Conservation (phyloP, 2,888 invertebrate genomes). For the Pemphredon lugubris region DNA sequence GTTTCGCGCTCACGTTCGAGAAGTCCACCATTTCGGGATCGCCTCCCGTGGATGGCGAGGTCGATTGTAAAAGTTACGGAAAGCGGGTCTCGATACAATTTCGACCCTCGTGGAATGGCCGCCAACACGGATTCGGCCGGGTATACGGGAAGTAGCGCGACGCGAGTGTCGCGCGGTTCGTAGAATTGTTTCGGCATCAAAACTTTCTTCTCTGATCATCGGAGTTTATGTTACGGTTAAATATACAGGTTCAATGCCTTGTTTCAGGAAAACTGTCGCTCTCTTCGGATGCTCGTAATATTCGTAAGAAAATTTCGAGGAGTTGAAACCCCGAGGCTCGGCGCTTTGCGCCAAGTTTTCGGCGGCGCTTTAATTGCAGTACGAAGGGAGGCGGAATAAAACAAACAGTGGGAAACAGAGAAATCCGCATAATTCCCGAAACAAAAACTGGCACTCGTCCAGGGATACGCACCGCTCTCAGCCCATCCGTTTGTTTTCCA, state of each 20-base stretch:
- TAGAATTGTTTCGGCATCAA: conserved; percentile 52
- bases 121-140: conserved; percentile 51
- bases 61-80: conserved; percentile 68
- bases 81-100: conserved; percentile 64
- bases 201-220: conserved; percentile 50
- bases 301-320: too few species aligned
- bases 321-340: too few species aligned
- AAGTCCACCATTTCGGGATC: conserved; percentile 65
- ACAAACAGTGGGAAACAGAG: too few species aligned
- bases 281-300: too few species aligned
- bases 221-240: background rate
- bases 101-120: conserved; percentile 62
- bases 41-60: conserved; percentile 64
- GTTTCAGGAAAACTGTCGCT: background rate
- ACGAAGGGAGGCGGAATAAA: too few species aligned
- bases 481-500: too few species aligned
- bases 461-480: too few species aligned
- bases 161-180: conserved; percentile 63
- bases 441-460: too few species aligned
- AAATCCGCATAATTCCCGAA: too few species aligned
- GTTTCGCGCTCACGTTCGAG: conserved; percentile 60
- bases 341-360: too few species aligned
- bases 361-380: too few species aligned
- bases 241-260: background rate
- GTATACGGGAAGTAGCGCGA: conserved; percentile 55